phyloP scores from a whole-genome alignment of 2,113 vertebrate genomes.

The Vulpes vulpes region DNA sequence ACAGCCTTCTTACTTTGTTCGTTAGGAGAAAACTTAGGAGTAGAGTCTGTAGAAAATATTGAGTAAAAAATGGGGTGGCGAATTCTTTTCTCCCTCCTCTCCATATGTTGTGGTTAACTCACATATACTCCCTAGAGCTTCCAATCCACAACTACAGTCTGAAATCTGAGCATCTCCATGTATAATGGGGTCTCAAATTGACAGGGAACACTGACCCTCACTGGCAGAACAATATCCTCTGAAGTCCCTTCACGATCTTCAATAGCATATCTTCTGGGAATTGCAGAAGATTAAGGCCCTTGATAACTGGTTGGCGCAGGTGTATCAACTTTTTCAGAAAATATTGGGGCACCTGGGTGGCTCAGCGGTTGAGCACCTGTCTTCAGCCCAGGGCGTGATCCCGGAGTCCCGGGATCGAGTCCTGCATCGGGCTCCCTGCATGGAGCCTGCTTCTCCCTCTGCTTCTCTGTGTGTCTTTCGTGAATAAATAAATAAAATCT shows the following conservation, averaged over 20 bases:
- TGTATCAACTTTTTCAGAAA: slow-evolving; percentile 24
- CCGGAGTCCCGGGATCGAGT: too few relatives aligned
- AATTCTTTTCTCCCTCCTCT: slow-evolving; percentile 45
- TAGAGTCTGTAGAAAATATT: slow-evolving; percentile 42
- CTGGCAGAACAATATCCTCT: slow-evolving; percentile 3
- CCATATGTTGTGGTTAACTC: slow-evolving; percentile 55
- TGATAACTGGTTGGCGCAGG: slow-evolving; percentile 9
- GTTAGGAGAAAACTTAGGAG: slow-evolving; percentile 13
- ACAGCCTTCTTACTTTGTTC: slow-evolving; percentile 11
- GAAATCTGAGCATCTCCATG: slow-evolving; percentile 45
- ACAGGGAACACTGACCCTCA: slow-evolving; percentile 21
- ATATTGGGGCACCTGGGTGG: not conserved
- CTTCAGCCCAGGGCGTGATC: too few relatives aligned
- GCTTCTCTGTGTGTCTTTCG: too few relatives aligned
- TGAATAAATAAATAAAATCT: too few relatives aligned
- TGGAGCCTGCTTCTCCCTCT: too few relatives aligned
- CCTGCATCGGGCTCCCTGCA: too few relatives aligned
- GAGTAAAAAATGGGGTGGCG: not conserved
- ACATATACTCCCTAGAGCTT: not conserved
- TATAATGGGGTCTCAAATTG: not conserved
- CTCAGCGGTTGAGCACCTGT: too few relatives aligned
- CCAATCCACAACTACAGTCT: slow-evolving; percentile 29
- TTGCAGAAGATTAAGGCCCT: not conserved
- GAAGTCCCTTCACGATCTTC: slow-evolving; percentile 21
- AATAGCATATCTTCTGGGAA: slow-evolving; percentile 9